Evolutionary conservation across 2,797 vertebrate species (phyloP).

Genomic region (Dendrocincla fuliginosa): DNA sequence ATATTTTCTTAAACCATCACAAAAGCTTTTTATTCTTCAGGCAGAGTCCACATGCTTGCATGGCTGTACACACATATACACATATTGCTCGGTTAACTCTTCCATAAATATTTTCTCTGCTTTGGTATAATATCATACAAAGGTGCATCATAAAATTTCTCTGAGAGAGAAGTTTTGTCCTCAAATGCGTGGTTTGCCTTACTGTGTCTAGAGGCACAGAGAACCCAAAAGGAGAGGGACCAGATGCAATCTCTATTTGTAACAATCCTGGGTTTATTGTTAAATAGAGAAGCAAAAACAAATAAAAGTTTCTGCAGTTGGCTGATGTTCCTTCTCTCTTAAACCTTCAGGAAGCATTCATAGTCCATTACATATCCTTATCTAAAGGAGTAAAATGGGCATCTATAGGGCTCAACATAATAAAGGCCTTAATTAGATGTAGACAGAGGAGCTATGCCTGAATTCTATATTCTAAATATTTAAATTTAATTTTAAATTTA

Average conservation of each 20-base stretch:
- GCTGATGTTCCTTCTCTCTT: neutral
- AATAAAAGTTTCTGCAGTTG: neutral
- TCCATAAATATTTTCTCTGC: neutral
- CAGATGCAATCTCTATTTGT: neutral
- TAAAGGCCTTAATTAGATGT: neutral
- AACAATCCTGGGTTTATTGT: neutral
- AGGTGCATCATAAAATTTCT: neutral
- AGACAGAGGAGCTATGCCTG: neutral
- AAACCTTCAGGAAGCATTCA: neutral
- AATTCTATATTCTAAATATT: neutral
- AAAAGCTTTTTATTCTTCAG: slow-evolving; percentile 14
- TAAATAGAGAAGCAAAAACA: neutral
- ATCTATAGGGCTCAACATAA: neutral
- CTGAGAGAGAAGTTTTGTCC: neutral
- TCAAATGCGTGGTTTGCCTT: neutral
- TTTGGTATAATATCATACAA: neutral
- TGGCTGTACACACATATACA: neutral
- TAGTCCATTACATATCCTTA: neutral
- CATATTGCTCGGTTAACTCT: neutral
- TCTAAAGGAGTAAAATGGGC: neutral
- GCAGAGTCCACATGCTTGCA: neutral
- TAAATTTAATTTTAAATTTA: neutral
- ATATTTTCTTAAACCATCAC: neutral
- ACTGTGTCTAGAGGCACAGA: neutral
- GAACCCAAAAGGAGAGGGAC: neutral